Evolutionary conservation across 2,797 vertebrate genomes (phyloP).

Genomic region (Phoxinus dragarum): DNA sequence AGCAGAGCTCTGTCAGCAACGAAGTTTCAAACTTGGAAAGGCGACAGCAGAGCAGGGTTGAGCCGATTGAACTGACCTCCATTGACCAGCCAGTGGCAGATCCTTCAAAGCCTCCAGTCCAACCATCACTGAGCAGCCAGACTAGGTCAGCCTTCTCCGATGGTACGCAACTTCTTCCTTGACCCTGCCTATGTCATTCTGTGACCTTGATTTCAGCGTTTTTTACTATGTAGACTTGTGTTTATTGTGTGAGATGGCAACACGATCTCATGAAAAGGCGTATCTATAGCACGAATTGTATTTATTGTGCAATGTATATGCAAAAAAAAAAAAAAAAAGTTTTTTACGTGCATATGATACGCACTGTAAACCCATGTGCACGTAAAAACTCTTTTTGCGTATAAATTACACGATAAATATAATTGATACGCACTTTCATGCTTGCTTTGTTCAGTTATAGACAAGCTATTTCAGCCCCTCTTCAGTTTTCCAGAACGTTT

Average conservation of each 20-base stretch:
- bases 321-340: too few species aligned
- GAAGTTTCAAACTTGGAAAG: conserved; percentile 81
- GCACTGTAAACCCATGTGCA: too few species aligned
- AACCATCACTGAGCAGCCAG: conserved; percentile 78
- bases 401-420: too few species aligned
- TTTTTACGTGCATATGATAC: too few species aligned
- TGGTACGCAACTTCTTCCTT: conserved; percentile 77
- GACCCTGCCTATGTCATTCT: conserved; percentile 8
- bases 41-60: conserved; percentile 74
- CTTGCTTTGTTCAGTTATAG: not conserved
- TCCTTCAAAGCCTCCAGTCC: conserved; percentile 80
- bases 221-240: not conserved
- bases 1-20: conserved; percentile 78
- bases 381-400: too few species aligned
- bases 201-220: conserved; percentile 4
- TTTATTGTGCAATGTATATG: too few species aligned
- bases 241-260: not conserved
- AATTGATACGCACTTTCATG: too few species aligned
- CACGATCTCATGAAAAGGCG: too few species aligned
- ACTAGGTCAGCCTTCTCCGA: conserved; percentile 85
- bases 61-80: conserved; percentile 79
- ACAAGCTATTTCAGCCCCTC: not conserved
- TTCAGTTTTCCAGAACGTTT: not conserved
- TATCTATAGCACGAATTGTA: too few species aligned
- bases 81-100: conserved; percentile 76